A percentile compares a stretch with the other conserved stretches of the same genome.
Conservation (phyloP, 2,888 invertebrate genomes). For the Dynastes hyllus region DNA sequence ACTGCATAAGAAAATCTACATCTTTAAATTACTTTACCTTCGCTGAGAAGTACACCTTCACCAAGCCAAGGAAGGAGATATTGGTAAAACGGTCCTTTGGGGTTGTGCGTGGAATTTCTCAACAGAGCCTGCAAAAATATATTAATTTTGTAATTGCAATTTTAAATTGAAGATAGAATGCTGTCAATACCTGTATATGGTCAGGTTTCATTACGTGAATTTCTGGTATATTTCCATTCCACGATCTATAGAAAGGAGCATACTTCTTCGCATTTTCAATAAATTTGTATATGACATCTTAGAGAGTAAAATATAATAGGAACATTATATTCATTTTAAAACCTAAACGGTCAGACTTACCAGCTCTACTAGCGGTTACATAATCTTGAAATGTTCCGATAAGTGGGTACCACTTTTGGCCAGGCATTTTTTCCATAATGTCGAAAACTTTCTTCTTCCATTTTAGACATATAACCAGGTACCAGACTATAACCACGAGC, state of each 20-base stretch:
- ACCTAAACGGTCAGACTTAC: background rate
- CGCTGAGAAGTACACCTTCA: constrained; percentile 32
- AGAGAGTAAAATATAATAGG: background rate
- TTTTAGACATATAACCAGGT: constrained; percentile 36
- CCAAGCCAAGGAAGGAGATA: constrained; percentile 38
- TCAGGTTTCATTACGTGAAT: constrained; percentile 61
- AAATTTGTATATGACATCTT: constrained; percentile 28
- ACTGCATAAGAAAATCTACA: no score
- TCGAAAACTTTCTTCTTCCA: constrained; percentile 45
- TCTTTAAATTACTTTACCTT: constrained; percentile 6
- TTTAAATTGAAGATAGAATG: constrained; percentile 20
- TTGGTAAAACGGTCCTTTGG: constrained; percentile 35
- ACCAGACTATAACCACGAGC: constrained; percentile 23
- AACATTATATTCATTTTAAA: background rate
- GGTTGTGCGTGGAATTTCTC: constrained; percentile 27
- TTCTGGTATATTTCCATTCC: constrained; percentile 57
- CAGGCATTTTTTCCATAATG: constrained; percentile 42
- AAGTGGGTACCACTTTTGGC: constrained; percentile 40
- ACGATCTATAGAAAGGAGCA: constrained; percentile 59
- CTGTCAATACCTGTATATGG: constrained; percentile 58
- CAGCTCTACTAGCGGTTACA: constrained; percentile 12
- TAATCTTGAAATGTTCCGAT: constrained; percentile 38
- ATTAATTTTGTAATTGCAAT: constrained; percentile 51
- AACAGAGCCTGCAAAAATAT: constrained; percentile 5
- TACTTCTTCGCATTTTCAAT: constrained; percentile 1